A percentile compares a stretch with the other conserved stretches of the same genome.
Conservation (phyloP, 2,797 vertebrate genomes). For the Galagoides demidoff region DNA sequence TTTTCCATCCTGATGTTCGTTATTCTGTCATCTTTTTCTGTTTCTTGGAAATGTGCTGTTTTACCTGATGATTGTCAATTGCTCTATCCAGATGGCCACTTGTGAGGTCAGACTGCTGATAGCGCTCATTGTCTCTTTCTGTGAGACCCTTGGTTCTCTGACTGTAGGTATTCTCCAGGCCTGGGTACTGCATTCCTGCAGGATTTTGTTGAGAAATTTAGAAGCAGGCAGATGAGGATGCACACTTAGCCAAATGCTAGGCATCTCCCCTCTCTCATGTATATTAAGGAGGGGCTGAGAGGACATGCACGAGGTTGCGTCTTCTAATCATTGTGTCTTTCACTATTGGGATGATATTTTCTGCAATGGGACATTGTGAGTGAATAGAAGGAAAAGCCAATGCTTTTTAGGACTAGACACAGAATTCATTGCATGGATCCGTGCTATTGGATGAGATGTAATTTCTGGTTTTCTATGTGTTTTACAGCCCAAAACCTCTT, state of each 20-base stretch:
- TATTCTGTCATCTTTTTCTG: constrained; percentile 39
- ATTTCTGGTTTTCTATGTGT: neutral
- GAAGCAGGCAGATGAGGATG: neutral
- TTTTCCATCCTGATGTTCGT: neutral
- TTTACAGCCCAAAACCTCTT: neutral
- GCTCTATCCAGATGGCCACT: neutral
- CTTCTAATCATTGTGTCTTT: neutral
- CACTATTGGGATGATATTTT: neutral
- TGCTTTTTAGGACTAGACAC: neutral
- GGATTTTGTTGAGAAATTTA: neutral
- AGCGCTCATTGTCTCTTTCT: neutral
- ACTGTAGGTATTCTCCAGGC: neutral
- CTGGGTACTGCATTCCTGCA: neutral
- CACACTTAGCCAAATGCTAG: neutral
- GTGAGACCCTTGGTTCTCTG: neutral
- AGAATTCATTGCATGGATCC: neutral
- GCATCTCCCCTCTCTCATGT: neutral
- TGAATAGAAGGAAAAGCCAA: neutral
- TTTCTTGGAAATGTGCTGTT: constrained; percentile 58
- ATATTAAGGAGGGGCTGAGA: neutral
- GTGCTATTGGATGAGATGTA: neutral
- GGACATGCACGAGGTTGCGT: fast-evolving
- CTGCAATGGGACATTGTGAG: neutral
- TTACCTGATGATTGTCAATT: constrained; percentile 37
- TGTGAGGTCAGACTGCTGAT: constrained; percentile 9